Conservation (phyloP, 1,140 invertebrate species). For the Cataglyphis hispanica region DNA sequence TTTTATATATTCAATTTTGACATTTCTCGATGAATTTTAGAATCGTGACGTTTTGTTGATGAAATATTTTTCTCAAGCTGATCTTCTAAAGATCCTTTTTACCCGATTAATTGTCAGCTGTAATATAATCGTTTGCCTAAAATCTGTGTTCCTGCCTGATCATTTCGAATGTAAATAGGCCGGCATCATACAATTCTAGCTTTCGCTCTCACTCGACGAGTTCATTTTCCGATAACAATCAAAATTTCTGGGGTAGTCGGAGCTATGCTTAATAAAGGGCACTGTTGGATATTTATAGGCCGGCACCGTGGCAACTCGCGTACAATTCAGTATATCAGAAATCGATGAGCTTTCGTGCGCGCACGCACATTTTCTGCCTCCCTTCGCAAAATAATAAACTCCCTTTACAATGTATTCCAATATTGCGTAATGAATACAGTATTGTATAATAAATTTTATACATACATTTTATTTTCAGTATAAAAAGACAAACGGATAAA, state of each 20-base stretch:
- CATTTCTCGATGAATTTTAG: slow-evolving; percentile 3
- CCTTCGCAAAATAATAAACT: slow-evolving; percentile 12
- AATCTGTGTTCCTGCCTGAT: neutral
- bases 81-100: neutral
- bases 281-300: slow-evolving; percentile 68
- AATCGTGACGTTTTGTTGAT: neutral
- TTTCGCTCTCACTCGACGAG: neutral
- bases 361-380: slow-evolving; percentile 39
- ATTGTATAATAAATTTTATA: neutral
- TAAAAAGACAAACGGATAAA: neutral
- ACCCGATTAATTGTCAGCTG: neutral
- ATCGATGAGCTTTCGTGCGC: slow-evolving; percentile 65
- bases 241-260: slow-evolving; percentile 13
- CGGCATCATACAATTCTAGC: neutral
- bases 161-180: neutral
- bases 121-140: neutral
- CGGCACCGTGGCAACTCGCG: slow-evolving; percentile 27
- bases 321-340: slow-evolving; percentile 51
- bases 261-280: slow-evolving; percentile 45
- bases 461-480: neutral
- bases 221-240: slow-evolving; percentile 10
- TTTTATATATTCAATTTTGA: slow-evolving; percentile 26
- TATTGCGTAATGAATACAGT: neutral
- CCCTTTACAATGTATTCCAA: neutral
- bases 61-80: neutral